A percentile compares a stretch with the other conserved stretches of the same genome.
Evolutionary conservation across 2,113 vertebrate genomes (phyloP).

Genomic region (Myrmophylax atrothorax): DNA sequence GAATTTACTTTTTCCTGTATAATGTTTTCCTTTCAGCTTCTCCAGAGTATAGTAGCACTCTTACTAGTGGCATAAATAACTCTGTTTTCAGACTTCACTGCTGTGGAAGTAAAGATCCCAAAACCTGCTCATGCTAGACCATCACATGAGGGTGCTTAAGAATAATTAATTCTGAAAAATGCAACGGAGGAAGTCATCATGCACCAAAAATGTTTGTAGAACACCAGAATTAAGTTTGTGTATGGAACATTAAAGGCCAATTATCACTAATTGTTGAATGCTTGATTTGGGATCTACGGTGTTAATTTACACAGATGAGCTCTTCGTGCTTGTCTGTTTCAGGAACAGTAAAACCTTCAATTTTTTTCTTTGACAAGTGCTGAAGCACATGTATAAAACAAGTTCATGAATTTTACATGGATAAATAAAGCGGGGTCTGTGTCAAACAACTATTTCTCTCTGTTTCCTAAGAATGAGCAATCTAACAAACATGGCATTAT

Average conservation of each 20-base stretch:
- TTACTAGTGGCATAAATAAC: not conserved
- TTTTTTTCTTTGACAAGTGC: not conserved
- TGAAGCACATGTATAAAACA: not conserved
- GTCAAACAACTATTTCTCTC: not conserved
- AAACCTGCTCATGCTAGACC: not conserved
- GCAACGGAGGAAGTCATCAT: not conserved
- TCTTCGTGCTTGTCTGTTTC: not conserved
- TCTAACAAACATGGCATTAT: not conserved
- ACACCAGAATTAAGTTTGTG: not conserved
- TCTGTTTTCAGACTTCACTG: not conserved
- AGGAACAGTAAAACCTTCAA: not conserved
- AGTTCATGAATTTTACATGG: not conserved
- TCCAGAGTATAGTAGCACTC: not conserved
- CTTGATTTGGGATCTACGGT: not conserved
- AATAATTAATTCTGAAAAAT: not conserved
- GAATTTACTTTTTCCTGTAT: not conserved
- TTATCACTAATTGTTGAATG: not conserved
- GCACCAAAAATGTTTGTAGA: not conserved
- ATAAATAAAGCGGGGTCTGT: not conserved
- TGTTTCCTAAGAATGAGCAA: not conserved
- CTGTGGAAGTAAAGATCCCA: not conserved
- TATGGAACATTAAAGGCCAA: not conserved
- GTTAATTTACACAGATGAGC: not conserved
- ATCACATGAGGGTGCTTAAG: not conserved
- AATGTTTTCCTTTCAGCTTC: not conserved